These are phyloP conservation scores for Epinephelus cyanopodus DNA, from an alignment of 2,113 vertebrate species.

Conservation along the genomic window DNA sequence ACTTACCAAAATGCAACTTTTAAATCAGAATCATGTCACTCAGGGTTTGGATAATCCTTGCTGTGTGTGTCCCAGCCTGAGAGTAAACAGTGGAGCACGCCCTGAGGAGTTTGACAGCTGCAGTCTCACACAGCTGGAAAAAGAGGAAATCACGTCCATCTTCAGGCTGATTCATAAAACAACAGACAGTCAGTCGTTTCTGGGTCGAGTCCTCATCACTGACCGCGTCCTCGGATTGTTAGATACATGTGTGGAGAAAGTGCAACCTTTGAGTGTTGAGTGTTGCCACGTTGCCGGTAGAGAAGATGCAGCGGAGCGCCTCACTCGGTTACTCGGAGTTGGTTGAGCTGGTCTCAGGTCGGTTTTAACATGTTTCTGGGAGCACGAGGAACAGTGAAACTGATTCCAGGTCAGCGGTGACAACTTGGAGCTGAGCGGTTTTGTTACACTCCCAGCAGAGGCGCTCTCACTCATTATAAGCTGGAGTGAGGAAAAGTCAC, in stretches of 20 bases:
- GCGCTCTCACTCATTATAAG: constrained; percentile 9
- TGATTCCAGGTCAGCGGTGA: constrained; percentile 24
- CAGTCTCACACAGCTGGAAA: neutral
- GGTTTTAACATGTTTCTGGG: neutral
- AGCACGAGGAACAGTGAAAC: neutral
- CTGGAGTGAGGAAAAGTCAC: neutral
- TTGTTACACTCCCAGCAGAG: constrained; percentile 12
- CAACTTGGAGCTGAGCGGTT: neutral
- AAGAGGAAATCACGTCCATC: constrained; percentile 46
- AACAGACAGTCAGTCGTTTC: neutral
- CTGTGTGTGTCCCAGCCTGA: neutral
- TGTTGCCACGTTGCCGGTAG: constrained; percentile 74
- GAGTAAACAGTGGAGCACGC: constrained; percentile 58
- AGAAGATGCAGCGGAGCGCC: constrained; percentile 26
- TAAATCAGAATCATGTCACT: neutral
- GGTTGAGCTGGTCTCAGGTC: constrained; percentile 52
- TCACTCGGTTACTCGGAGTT: neutral
- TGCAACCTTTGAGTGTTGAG: neutral
- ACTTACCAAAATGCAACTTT: neutral
- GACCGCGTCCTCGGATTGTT: neutral
- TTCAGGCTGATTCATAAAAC: neutral
- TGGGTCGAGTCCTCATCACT: neutral
- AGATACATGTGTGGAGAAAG: neutral
- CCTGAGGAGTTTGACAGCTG: constrained; percentile 61
- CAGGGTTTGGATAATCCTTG: neutral